These are phyloP conservation scores for Eupeodes corollae DNA, from an alignment of 1,140 invertebrate species.

Conservation along the genomic window DNA sequence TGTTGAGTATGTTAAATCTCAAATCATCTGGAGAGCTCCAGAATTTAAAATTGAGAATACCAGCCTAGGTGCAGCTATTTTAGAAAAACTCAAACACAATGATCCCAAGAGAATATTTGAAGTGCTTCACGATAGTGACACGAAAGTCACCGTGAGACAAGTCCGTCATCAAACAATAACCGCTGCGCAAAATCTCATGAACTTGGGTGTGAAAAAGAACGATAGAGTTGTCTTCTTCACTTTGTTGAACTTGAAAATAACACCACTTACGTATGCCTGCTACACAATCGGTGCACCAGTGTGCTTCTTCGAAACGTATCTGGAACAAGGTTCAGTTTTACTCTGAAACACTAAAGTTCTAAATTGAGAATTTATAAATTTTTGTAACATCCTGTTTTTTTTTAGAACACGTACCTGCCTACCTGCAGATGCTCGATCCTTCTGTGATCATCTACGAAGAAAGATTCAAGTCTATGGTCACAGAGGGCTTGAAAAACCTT, in stretches of 20 bases:
- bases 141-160: not conserved
- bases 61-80: no score
- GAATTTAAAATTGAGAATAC: no score
- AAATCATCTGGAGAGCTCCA: not conserved
- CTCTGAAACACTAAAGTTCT: no score
- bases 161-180: not conserved
- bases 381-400: not conserved
- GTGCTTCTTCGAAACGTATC: not conserved
- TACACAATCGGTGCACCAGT: constrained; percentile 2
- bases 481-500: not conserved
- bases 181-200: constrained; percentile 2
- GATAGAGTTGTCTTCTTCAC: constrained; percentile 2
- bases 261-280: not conserved
- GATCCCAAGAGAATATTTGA: constrained; percentile 1
- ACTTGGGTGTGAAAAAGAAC: not conserved
- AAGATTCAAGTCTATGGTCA: not conserved
- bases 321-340: constrained; percentile 4
- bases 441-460: constrained; percentile 2
- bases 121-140: not conserved
- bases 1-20: not conserved
- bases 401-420: no score
- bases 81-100: no score
- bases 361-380: not conserved
- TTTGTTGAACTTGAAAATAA: not conserved
- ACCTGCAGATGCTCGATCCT: not conserved